Base-by-base conservation (phyloP, 92 coral and sea anemone species). In the Zoanthus sociatus region DNA sequence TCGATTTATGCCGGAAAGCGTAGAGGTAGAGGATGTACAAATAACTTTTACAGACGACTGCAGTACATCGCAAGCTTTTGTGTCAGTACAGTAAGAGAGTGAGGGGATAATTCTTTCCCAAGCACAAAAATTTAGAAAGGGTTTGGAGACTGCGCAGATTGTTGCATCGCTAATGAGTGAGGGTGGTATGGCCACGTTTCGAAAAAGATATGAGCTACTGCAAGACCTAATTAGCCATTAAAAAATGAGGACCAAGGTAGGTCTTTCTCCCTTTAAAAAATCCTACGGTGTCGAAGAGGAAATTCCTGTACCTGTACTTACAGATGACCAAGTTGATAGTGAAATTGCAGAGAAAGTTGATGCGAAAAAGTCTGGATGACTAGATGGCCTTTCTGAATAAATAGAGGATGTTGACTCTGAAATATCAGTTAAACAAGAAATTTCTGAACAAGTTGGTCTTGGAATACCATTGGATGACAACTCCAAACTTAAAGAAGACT, bases 151-250 rank as follows among this genome's bases (percentile, higher is more conserved):
- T 45, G 89, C 90, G 86, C 92, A 92, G 88, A 74, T 44, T 69
- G 76, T 89, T 17, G 92, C 89, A 56, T 90, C 90, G n/a, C 83
- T 89, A 31, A 87, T 71, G 42, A 92, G 94, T 51, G 90, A 92
- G 77, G 90, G 92, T 44, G 92, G 90, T 14, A 92, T 92, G 92
- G 17, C 76, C 14, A 92, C 90, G 21, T 86, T 92, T 73, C 71
- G 68, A 74, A 84, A 76, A 31, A 14, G 90, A 64, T 58, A 92
- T 55, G 53, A 79, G 33, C 61, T 90, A 54, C 64, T 82, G 5
- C 60, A 81, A 66, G 42, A 88, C 13, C 31, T 92, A 32, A 64
- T 67, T 58, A 76, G 60, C 64, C 66, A 84, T 44, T 92, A 91
- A 93, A 84, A 87, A 78, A 70, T 32, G 31, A 88, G 88, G 67